These are phyloP conservation scores for Pelosia muscerda DNA, from an alignment of 2,888 invertebrate species.

Conservation along the genomic window DNA sequence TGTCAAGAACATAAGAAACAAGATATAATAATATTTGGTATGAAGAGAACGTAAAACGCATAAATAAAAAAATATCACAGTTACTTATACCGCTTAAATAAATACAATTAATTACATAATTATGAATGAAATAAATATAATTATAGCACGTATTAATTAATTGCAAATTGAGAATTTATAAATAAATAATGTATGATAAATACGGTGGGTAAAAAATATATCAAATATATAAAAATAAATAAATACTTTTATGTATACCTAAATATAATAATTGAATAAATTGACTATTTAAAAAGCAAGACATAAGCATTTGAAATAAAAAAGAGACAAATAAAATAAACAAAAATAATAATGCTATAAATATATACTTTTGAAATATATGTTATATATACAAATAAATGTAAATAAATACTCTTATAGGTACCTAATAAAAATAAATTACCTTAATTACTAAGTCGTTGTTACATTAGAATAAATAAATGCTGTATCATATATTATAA, in stretches of 20 bases:
- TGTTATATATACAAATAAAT: not conserved
- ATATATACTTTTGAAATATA: not conserved
- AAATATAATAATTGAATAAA: not conserved
- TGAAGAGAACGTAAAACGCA: constrained; percentile 23
- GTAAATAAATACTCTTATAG: not conserved
- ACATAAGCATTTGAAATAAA: not conserved
- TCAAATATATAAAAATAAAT: not conserved
- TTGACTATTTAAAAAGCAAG: not conserved
- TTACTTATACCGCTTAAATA: constrained; percentile 69
- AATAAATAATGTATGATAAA: not conserved
- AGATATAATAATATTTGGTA: constrained; percentile 39
- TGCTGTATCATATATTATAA: not conserved
- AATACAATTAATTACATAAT: constrained; percentile 6
- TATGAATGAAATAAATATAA: not conserved
- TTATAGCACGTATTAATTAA: not conserved
- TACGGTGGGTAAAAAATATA: constrained; percentile 13
- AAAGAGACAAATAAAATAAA: not conserved
- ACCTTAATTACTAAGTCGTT: constrained; percentile 30
- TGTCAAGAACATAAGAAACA: not conserved
- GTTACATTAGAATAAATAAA: constrained; percentile 24
- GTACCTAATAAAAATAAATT: constrained; percentile 6
- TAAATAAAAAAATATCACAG: constrained; percentile 70
- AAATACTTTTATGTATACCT: not conserved
- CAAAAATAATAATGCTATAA: not conserved
- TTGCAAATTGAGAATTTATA: not conserved